A percentile compares a stretch with the other conserved stretches of the same genome.
Conservation (phyloP, 2,888 invertebrate species). For the Drosophila anomalata region DNA sequence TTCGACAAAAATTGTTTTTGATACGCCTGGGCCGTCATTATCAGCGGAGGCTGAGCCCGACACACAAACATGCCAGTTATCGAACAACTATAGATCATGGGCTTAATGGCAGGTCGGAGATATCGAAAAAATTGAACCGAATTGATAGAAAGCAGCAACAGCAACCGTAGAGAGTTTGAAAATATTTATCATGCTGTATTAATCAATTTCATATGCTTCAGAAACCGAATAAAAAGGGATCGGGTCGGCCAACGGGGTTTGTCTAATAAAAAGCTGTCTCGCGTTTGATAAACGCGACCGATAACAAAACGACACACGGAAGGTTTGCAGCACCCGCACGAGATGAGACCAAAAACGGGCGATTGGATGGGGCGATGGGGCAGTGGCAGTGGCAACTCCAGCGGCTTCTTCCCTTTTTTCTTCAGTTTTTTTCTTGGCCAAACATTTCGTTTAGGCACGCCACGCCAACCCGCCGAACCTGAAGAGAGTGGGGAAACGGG, state of each 20-base stretch:
- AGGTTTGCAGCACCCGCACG: slow-evolving; percentile 45
- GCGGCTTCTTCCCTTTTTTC: slow-evolving; percentile 36
- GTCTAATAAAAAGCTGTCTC: slow-evolving; percentile 63
- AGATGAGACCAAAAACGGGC: slow-evolving; percentile 29
- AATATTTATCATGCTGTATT: slow-evolving; percentile 75
- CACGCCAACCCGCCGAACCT: slow-evolving; percentile 59
- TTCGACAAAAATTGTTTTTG: slow-evolving; percentile 36
- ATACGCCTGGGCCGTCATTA: slow-evolving; percentile 23
- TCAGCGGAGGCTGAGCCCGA: slow-evolving; percentile 35
- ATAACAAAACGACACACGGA: slow-evolving; percentile 51
- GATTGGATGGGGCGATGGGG: slow-evolving; percentile 14
- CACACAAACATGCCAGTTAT: slow-evolving; percentile 44
- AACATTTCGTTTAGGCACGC: slow-evolving; percentile 70
- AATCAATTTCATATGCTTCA: slow-evolving; percentile 73
- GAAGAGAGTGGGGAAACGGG: slow-evolving; percentile 52
- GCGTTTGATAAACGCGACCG: slow-evolving; percentile 66
- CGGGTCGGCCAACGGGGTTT: slow-evolving; percentile 31
- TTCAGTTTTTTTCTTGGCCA: slow-evolving; percentile 19
- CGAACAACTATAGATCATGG: slow-evolving; percentile 66
- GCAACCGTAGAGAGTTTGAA: slow-evolving; percentile 36
- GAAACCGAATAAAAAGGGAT: slow-evolving; percentile 8
- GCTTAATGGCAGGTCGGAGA: slow-evolving; percentile 61
- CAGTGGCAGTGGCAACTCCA: slow-evolving; percentile 39
- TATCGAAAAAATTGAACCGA: slow-evolving; percentile 42
- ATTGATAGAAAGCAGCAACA: slow-evolving; percentile 38